Base-by-base conservation (phyloP, 2,888 invertebrate species). In the Gymnocheta viridis region DNA sequence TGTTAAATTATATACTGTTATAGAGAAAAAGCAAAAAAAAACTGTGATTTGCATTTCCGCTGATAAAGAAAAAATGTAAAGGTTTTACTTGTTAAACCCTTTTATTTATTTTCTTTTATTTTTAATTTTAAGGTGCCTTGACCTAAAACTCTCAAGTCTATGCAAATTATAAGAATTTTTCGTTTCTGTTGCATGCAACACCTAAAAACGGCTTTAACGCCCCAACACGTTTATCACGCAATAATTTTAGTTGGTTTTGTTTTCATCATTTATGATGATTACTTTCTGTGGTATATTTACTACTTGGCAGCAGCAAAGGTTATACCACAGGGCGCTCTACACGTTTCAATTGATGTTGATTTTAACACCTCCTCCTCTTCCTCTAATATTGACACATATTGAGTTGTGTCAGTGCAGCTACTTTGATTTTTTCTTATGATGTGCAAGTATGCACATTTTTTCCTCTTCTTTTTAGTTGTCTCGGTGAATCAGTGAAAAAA, bases 281-380 rank as follows among this genome's bases (percentile, higher is more conserved):
- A 60, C 27, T 60, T 77, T 67, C 58, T 77, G 77, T 22, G 77
- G 67, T 19, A 70, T 24, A 79, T 69, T 67, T 81, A 44, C 67
- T 66, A 44, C 47, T 62, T 47, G 27, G 38, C 62, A 58, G 54
- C 67, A 58, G 56, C 56, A 66, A 67, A 80, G 74, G 74, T 76
- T 69, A 76, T 64, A 47, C 32, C 60, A 49, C 32, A 70, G 70
- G 86, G 85, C 81, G 85, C 86, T 79, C 79, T 58, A 82, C 85
- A 86, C 86, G 86, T 86, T 85, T 84, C 74, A 56, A 69, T 64
- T 56, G 67, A 79, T 87, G 85, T 87, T 85, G 86, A 82, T 82
- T 86, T 86, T 87, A 86, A 82, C 79, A 82, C 82, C 69, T 80
- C 80, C 74, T 80, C 44, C 80, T 76, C 44, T 73, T 76, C 47